Evolutionary conservation across 2,797 vertebrate genomes (phyloP).

Genomic region (Uromys caudimaculatus): DNA sequence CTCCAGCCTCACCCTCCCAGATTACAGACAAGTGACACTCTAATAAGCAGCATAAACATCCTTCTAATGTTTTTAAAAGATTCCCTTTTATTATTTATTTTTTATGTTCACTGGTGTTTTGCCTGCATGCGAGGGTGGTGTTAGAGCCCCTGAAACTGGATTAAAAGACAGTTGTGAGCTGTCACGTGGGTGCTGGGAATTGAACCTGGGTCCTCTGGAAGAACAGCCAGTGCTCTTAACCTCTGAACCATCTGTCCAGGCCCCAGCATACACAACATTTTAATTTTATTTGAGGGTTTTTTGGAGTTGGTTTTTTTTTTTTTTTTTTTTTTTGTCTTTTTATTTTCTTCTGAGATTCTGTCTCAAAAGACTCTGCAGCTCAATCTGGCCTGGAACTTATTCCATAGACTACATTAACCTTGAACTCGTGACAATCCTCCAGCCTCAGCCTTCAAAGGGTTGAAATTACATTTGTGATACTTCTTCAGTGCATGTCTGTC

Average conservation of each 20-base stretch:
- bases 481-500: not conserved
- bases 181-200: not conserved
- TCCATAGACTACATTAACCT: not conserved
- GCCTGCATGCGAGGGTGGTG: not conserved
- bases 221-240: not conserved
- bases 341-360: not conserved
- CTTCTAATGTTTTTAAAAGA: not conserved
- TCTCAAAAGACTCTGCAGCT: not conserved
- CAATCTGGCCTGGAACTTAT: not conserved
- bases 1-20: not conserved
- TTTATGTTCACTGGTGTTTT: not conserved
- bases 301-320: too few relatives aligned
- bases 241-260: not conserved
- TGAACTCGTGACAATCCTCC: not conserved
- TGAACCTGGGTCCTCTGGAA: not conserved
- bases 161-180: not conserved
- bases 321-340: not conserved
- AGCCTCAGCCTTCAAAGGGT: not conserved
- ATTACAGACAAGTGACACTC: not conserved
- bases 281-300: not conserved
- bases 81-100: not conserved
- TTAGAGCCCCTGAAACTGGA: not conserved
- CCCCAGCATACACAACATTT: not conserved
- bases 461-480: not conserved
- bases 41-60: not conserved